Evolutionary conservation across 1,140 invertebrate genomes (phyloP).

Genomic region (Carposina sasakii): DNA sequence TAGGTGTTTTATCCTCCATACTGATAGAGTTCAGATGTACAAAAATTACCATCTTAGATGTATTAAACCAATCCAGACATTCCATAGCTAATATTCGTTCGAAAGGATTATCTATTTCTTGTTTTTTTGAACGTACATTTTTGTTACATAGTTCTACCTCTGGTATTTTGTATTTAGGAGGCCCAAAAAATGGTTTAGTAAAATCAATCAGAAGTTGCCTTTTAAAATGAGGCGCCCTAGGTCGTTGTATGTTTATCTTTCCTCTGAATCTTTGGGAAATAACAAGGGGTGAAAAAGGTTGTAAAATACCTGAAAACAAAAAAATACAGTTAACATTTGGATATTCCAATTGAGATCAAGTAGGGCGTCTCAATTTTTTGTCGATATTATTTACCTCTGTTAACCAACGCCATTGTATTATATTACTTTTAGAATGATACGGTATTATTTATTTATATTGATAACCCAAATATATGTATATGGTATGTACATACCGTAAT

Average conservation of each 20-base stretch:
- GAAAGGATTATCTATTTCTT: conserved; percentile 75
- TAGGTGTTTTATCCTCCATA: conserved; percentile 74
- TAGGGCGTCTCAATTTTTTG: neutral
- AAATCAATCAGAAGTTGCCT: conserved; percentile 76
- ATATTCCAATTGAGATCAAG: neutral
- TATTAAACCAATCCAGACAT: conserved; percentile 78
- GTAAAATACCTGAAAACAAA: conserved; percentile 57
- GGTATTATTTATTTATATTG: too few species aligned
- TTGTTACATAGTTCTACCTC: conserved; percentile 43
- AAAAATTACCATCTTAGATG: conserved; percentile 80
- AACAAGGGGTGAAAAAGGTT: conserved; percentile 52
- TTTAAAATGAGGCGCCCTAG: conserved; percentile 77
- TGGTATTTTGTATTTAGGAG: conserved; percentile 50
- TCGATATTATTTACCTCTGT: conserved; percentile 24
- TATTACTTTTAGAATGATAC: too few species aligned
- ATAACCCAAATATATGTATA: too few species aligned
- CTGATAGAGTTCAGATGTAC: conserved; percentile 80
- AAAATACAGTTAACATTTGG: conserved; percentile 1
- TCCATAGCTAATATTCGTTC: conserved; percentile 80
- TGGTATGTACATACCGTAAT: too few species aligned
- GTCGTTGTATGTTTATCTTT: conserved; percentile 84
- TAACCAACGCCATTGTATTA: conserved; percentile 31
- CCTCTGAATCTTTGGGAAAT: conserved; percentile 78
- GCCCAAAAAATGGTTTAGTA: conserved; percentile 73
- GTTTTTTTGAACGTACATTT: conserved; percentile 23